These are phyloP conservation scores for Frankliniella fusca DNA, from an alignment of 2,888 invertebrate genomes.

Conservation along the genomic window DNA sequence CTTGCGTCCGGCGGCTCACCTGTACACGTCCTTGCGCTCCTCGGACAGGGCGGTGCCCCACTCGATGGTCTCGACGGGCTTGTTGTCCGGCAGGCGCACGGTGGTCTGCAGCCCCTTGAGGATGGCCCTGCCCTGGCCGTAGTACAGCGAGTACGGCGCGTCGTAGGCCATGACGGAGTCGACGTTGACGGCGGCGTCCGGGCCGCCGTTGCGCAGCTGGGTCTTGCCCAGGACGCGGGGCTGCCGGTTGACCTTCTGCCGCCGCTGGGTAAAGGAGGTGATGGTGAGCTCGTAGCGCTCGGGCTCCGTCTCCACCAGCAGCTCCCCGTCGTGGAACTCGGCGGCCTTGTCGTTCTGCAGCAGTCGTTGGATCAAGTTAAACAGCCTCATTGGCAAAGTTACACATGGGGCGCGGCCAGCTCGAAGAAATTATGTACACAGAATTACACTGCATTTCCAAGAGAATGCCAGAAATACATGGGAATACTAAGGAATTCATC, in stretches of 20 bases:
- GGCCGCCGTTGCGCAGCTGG: constrained; percentile 53
- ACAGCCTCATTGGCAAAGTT: too few relatives aligned
- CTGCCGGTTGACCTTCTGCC: constrained; percentile 53
- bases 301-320: constrained; percentile 77
- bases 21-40: constrained; percentile 53
- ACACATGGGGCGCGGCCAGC: too few relatives aligned
- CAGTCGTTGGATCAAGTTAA: too few relatives aligned
- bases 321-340: constrained; percentile 63
- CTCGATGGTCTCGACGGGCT: constrained; percentile 55
- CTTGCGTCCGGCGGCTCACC: constrained; percentile 43
- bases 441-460: too few relatives aligned
- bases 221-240: constrained; percentile 53
- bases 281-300: constrained; percentile 67
- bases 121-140: constrained; percentile 74
- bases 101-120: constrained; percentile 65
- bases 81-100: constrained; percentile 57
- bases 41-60: constrained; percentile 63
- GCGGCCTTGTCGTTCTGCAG: constrained; percentile 55
- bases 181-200: constrained; percentile 54
- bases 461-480: too few relatives aligned
- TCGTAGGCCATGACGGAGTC: constrained; percentile 71
- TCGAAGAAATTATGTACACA: too few relatives aligned
- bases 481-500: too few relatives aligned
- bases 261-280: constrained; percentile 57
- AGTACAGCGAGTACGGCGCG: constrained; percentile 66